Evolutionary conservation across 2,888 invertebrate genomes (phyloP), one percentile per base, ranked within the genome.

Genomic region (Dryobotodes eremita): DNA sequence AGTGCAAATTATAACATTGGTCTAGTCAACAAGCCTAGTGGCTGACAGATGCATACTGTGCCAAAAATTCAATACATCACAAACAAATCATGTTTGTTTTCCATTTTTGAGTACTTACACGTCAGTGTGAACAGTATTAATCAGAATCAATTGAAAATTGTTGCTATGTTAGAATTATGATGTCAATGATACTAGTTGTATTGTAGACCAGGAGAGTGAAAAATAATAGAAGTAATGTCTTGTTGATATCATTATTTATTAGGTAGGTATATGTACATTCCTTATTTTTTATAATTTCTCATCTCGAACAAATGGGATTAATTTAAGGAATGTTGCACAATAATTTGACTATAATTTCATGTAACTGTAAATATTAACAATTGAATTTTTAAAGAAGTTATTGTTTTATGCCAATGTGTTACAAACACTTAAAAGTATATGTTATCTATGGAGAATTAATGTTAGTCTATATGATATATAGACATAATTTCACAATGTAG

Each of bases 221-320:
- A 83, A 90, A 90, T 89, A 89, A 90, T 79, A 90, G 80, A 87
- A 75, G 57, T 77, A 77, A 61, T 61, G 68, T 84, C 77, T 88
- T 86, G 85, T 91, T 90, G 91, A 92, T 92, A 92, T 91, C 92
- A 92, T 92, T 94, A 92, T 95, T 95, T 95, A 95, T 95, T 89
- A 86, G 79, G 77, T 95, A 92, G n/a, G n/a, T n/a, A n/a, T 94
- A 95, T 95, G 91, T 96, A 95, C 96, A 96, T 96, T 95, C 96
- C 96, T 94, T 94, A 94, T 89, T 90, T 92, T 86, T 88, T 89
- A 73, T 76, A 86, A 91, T 87, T 89, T 89, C 88, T 85, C 84
- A 84, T 75, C 78, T 84, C 85, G 75, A 90, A 90, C 89, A 90
- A 89, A 87, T 90, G 89, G 89, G 89, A 90, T 88, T 87, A 89